Evolutionary conservation across 2,797 vertebrate genomes (phyloP).

Genomic region (Thunnus albacares): DNA sequence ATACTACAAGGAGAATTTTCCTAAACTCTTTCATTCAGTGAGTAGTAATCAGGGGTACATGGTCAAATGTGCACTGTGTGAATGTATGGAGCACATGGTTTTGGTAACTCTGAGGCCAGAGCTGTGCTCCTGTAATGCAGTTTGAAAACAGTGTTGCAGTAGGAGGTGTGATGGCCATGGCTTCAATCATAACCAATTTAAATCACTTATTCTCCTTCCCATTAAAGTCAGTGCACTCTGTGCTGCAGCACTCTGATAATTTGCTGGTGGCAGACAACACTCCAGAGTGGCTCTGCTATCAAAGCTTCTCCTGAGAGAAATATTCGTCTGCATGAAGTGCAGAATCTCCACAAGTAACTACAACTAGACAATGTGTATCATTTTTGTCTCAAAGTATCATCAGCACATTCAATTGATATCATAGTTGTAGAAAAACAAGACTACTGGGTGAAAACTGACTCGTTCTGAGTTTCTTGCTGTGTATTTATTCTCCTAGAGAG

Average conservation of each 20-base stretch:
- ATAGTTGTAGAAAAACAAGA: too few relatives aligned
- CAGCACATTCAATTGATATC: background rate
- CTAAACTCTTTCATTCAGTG: background rate
- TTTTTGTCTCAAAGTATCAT: background rate
- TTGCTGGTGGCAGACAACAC: background rate
- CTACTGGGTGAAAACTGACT: background rate
- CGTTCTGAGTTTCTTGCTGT: background rate
- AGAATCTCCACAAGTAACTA: background rate
- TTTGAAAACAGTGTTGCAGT: background rate
- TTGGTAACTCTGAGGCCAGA: background rate
- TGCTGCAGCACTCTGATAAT: background rate
- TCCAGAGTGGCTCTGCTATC: background rate
- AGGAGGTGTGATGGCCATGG: background rate
- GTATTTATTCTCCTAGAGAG: background rate
- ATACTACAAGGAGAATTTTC: background rate
- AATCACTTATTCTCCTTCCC: slow-evolving; percentile 1
- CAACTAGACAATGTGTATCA: background rate
- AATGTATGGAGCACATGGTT: background rate
- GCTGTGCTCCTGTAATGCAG: background rate
- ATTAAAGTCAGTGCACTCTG: background rate
- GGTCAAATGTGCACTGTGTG: slow-evolving; percentile 9
- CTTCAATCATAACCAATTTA: slow-evolving; percentile 4
- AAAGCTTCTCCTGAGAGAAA: background rate
- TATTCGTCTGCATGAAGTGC: too few relatives aligned
- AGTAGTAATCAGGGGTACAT: background rate